Evolutionary conservation across 2,113 vertebrate genomes (phyloP), one percentile per base, ranked within the genome.

Genomic region (Seriola aureovittata): DNA sequence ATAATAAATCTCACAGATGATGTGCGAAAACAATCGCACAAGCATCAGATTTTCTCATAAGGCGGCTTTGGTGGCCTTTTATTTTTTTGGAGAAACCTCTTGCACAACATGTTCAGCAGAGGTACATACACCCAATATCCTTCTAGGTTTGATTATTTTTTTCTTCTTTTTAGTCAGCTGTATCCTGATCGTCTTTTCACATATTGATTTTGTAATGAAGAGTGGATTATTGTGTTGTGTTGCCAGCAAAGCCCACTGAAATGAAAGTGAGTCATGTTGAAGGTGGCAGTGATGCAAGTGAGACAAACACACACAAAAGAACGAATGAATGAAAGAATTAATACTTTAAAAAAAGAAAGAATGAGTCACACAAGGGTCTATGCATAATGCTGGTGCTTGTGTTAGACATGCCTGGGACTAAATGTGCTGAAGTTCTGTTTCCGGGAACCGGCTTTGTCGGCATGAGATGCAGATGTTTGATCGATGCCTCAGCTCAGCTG

Each of bases 401-500:
- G 59, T 80, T 23, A 1, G 73, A 60, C 29, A 14, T 67, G 54
- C 23, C 50, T n/a, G 48, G 58, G 59, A 59, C 13, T 23, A 57
- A 75, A 87, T 84, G 81, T 85, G 78, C 84, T 84, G 79, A 85
- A 73, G 55, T 63, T 81, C 72, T 62, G 63, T 63, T 89, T 86
- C 80, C 54, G 63, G 77, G 75, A 86, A 80, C 36, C 50, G 78
- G 52, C 29, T 73, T 16, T 78, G 77, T 83, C 42, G 57, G 88
- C 40, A 42, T n/a, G 50, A 68, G 78, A 67, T 4, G 64, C 75
- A 57, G 80, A 67, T 71, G 79, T 89, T 86, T 82, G 85, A 87
- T 88, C 52, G 60, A 82, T 76, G 78, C 63, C 50, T 23, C 25
- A 23, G 69, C 81, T 80, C 81, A 60, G 76, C 88, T 73, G 85